Base-by-base conservation (phyloP, 2,888 invertebrate species). In the Tridacna gigas region DNA sequence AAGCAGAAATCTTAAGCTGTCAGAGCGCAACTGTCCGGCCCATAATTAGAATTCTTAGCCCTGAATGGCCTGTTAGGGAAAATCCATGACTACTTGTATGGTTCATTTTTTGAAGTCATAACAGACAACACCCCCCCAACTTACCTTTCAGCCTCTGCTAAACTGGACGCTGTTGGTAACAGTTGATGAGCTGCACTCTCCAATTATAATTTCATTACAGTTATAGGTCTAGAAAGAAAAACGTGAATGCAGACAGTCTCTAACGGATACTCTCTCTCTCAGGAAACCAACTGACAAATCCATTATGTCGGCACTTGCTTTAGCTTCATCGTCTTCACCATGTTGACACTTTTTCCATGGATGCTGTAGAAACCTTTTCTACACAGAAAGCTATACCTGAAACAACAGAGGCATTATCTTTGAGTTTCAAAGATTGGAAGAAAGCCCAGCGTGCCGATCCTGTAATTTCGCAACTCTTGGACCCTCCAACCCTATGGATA, bases 41-140 rank as follows among this genome's bases (percentile, higher is more conserved):
- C 79, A 79, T 28, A 83, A 25, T 28, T 79, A 13, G 83, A 83
- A 71, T 83, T 83, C 61, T 51, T 79, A 18, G 79, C 63, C 11
- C 65, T 83, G 18, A 83, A 47, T 83, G 83, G 83, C 65, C 79
- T 20, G 76, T 83, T 5, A 65, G 60, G 11, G 83, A 83, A 28
- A 83, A 78, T 79, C 51, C 48, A 73, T 26, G 80, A 83, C 28
- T 83, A 83, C 47, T 22, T 83, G 28, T 83, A 80, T 60, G 77
- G 80, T n/a, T 45, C 51, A n/a, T 15, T 22, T 20, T 83, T 79
- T 56, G 65, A 73, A 28, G 69, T 63, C 22, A 22, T 60, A 20
- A 82, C 82, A 20, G 82, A 79, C 63, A 82, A 82, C 56, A 82
- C 79, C 22, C 69, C 77, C 20, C 77, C 69, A 9, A 77, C 79